Evolutionary conservation across 2,888 invertebrate species (phyloP), one percentile per base, ranked within the genome.

Genomic region (Sminthurinus aureus): DNA sequence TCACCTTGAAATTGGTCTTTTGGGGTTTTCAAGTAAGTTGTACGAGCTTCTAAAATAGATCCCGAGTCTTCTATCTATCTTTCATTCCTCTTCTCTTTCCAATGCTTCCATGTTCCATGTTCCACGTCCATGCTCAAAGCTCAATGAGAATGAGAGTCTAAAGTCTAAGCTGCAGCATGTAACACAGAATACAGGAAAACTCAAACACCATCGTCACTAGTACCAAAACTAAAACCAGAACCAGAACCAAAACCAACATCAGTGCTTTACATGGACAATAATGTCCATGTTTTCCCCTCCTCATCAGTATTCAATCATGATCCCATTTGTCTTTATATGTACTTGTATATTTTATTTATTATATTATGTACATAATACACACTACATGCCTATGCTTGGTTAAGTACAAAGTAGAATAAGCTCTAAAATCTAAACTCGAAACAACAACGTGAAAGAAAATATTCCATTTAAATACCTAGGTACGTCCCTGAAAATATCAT

Each of bases 1-100:
- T 81, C 80, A 73, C 80, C 71, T 73, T 81, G 80, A 58, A 81
- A 81, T 81, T 81, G 80, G 80, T 73, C 80, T 73, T 73, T 24
- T 81, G 80, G 74, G 80, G 80, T 22, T 52, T 73, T 24, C n/a
- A 73, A 81, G 38, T 38, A 38, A 1, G 38, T 38, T 38, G 38
- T 38, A 22, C 80, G 73, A 81, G 80, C n/a, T n/a, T 73, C 73
- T 58, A 73, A 81, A 81, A 81, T 81, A 81, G 80, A 81, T 38
- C 73, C 80, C 22, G 71, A 71, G 24, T 71, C 71, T 71, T 24
- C 26, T 71, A 6, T 24, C 24, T 71, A 9, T 71, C 71, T 4
- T 26, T 24, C 26, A 9, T 26, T 15, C 11, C 71, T 24, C 71
- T 13, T 24, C 13, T 24, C 15, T 15, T 71, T 18, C 13, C 18